Percentiles rank a stretch among this genome's conserved stretches.
phyloP scores from a whole-genome alignment of 2,888 invertebrate species.

The Quadroppia sp. region DNA sequence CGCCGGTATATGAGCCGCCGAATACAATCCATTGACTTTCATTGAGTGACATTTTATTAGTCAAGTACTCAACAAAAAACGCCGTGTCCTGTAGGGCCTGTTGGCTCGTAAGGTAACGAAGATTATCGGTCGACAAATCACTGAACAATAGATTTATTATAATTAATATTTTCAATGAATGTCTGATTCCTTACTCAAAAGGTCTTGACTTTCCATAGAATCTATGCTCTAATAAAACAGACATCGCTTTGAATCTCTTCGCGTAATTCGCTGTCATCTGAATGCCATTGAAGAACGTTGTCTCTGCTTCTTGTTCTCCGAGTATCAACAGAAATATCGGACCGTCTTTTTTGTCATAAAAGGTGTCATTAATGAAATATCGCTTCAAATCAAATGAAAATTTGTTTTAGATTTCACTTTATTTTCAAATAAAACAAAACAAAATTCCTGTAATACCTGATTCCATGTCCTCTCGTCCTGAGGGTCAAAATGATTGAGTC shows the following conservation, averaged over 20 bases:
- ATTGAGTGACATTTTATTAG: constrained; percentile 60
- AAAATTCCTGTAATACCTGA: constrained; percentile 62
- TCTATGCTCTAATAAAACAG: constrained; percentile 84
- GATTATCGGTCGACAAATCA: constrained; percentile 72
- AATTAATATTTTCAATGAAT: constrained; percentile 18
- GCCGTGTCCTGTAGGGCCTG: constrained; percentile 73
- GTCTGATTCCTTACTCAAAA: constrained; percentile 61
- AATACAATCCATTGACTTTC: constrained; percentile 80
- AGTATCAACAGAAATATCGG: constrained; percentile 93
- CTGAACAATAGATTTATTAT: constrained; percentile 56
- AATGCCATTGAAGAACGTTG: constrained; percentile 81
- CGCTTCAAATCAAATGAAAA: constrained; percentile 58
- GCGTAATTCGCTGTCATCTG: constrained; percentile 77
- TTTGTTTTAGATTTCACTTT: too few species aligned
- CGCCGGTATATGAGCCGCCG: constrained; percentile 94
- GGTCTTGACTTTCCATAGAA: constrained; percentile 91
- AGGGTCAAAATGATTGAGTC: constrained; percentile 75
- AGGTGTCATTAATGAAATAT: constrained; percentile 71
- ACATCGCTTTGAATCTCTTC: constrained; percentile 70
- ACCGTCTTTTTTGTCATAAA: constrained; percentile 67
- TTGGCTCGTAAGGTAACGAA: constrained; percentile 65
- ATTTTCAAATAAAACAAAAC: too few species aligned
- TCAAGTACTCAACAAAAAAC: constrained; percentile 71
- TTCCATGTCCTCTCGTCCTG: constrained; percentile 68
- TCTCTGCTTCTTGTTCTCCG: constrained; percentile 78